Conservation (phyloP, 1,140 invertebrate species). For the Drosophila bocki region DNA sequence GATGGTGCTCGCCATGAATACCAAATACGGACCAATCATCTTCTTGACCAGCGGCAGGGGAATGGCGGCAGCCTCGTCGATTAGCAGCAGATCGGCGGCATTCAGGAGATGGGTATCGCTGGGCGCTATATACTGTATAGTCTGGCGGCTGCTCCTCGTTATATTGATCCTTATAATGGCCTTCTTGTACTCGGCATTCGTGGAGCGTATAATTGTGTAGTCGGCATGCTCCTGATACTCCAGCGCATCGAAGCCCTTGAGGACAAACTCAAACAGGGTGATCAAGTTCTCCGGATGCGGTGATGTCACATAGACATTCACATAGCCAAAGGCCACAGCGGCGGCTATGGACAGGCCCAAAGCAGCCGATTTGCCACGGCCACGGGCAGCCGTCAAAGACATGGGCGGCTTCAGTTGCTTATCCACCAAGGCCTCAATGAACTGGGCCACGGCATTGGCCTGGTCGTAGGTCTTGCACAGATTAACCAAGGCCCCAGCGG, state of each 20-base stretch:
- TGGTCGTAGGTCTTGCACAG: conserved; percentile 98
- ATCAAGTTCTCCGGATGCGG: conserved; percentile 99
- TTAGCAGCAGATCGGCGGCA: conserved; percentile 97
- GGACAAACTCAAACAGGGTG: conserved; percentile 98
- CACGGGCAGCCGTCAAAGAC: conserved; percentile 97
- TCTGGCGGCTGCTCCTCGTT: conserved; percentile 96
- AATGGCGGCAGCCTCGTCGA: conserved; percentile 99
- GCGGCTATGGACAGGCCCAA: conserved; percentile 97
- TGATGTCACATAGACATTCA: conserved; percentile 99
- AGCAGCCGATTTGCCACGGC: conserved; percentile 99
- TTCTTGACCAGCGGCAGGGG: conserved; percentile 96
- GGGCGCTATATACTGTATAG: conserved; percentile 98
- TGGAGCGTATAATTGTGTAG: conserved; percentile 98
- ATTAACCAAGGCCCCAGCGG: conserved; percentile 95
- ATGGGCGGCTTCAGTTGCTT: conserved; percentile 94
- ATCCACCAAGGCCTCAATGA: conserved; percentile 97
- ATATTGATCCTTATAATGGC: conserved; percentile 97
- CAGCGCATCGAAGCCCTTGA: conserved; percentile 98
- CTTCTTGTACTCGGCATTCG: conserved; percentile 98
- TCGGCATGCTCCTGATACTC: conserved; percentile 98
- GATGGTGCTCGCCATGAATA: conserved; percentile 98
- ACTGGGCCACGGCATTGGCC: conserved; percentile 96
- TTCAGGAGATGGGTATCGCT: conserved; percentile 94
- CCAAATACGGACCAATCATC: conserved; percentile 96
- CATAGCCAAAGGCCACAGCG: conserved; percentile 95